Percentiles rank a stretch among this genome's conserved stretches.
These are phyloP conservation scores for Bubo blakistoni DNA, from an alignment of 2,113 vertebrate species.

Conservation along the genomic window DNA sequence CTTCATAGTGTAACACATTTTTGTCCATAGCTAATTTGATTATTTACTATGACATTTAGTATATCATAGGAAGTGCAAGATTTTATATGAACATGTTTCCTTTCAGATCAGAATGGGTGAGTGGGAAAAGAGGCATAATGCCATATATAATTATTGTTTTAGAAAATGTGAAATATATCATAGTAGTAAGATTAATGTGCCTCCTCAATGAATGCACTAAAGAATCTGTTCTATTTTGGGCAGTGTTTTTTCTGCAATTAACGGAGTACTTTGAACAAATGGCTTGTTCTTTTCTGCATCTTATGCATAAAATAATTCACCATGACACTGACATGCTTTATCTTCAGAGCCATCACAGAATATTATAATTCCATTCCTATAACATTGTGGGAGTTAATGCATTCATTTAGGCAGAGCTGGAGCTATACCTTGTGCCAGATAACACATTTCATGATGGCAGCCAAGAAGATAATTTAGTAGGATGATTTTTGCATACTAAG, in stretches of 20 bases:
- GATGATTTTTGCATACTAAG: slow-evolving; percentile 20
- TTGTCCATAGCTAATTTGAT: neutral
- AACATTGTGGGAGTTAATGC: neutral
- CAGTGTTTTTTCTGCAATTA: neutral
- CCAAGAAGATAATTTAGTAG: slow-evolving; percentile 25
- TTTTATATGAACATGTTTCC: neutral
- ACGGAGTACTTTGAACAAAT: neutral
- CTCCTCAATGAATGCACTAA: neutral
- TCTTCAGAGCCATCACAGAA: neutral
- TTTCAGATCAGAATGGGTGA: neutral
- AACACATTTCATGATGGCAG: neutral
- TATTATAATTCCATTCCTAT: neutral
- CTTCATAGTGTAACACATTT: neutral
- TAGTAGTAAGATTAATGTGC: neutral
- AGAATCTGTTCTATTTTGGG: neutral
- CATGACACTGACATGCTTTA: neutral
- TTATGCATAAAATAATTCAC: neutral
- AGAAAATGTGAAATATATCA: neutral
- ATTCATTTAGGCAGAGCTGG: neutral
- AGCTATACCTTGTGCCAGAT: slow-evolving; percentile 6
- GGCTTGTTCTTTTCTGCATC: neutral
- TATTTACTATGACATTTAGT: neutral
- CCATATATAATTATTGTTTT: neutral
- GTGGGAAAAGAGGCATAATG: neutral
- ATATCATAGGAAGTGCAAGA: neutral